A percentile compares a stretch with the other conserved stretches of the same genome.
phyloP scores from a whole-genome alignment of 2,113 vertebrate species.

The Glaucidium brasilianum region DNA sequence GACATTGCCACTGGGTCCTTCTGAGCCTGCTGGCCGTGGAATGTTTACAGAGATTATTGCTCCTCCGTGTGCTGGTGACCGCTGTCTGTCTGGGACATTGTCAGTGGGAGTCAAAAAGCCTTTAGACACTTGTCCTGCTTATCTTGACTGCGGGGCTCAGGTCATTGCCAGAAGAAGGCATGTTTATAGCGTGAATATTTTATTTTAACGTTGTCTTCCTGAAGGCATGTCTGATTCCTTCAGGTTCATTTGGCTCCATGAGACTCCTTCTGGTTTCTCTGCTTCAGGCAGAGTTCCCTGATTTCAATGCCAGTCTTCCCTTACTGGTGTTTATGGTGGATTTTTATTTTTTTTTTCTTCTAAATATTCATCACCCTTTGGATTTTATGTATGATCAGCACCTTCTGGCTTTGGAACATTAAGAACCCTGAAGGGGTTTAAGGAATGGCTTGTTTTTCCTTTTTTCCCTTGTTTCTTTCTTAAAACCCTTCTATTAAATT shows the following conservation, averaged over 20 bases:
- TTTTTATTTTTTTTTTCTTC: not conserved
- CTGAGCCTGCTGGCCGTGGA: not conserved
- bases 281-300: not conserved
- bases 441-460: not conserved
- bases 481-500: not conserved
- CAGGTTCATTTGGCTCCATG: not conserved
- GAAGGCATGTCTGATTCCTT: not conserved
- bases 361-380: not conserved
- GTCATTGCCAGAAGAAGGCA: not conserved
- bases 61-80: fast-evolving
- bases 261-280: not conserved
- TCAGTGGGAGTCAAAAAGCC: not conserved
- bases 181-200: not conserved
- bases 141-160: not conserved
- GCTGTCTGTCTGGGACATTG: not conserved
- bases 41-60: not conserved
- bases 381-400: not conserved
- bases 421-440: not conserved
- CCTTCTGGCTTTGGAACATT: not conserved
- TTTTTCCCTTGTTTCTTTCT: not conserved
- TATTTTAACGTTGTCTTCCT: not conserved
- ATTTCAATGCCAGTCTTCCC: not conserved
- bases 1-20: not conserved
- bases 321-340: not conserved
- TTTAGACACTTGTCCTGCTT: not conserved